phyloP scores from a whole-genome alignment of 2,113 vertebrate genomes.

The Sphaerodactylus townsendi region DNA sequence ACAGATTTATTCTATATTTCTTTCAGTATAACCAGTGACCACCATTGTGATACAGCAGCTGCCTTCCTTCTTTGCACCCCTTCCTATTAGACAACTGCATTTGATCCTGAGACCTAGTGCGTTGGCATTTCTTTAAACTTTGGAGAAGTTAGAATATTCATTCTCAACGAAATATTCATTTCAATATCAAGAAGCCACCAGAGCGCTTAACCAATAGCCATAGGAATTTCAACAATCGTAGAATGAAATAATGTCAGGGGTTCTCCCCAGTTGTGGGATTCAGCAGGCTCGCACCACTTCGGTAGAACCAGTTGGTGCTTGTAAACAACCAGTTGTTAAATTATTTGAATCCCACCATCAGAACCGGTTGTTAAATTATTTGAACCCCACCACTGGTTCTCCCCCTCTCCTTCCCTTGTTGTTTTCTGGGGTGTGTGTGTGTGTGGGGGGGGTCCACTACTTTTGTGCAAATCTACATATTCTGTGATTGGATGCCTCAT shows the following conservation, averaged over 20 bases:
- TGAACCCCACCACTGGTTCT: too few species aligned
- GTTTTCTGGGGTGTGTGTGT: background rate
- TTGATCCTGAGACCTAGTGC: background rate
- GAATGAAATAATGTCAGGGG: background rate
- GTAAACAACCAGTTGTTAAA: too few species aligned
- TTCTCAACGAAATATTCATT: background rate
- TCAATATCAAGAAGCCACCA: background rate
- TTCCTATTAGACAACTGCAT: background rate
- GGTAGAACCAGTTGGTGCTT: too few species aligned
- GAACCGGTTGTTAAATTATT: too few species aligned
- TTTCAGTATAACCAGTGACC: background rate
- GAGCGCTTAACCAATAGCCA: background rate
- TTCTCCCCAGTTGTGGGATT: too few species aligned
- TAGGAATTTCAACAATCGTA: background rate
- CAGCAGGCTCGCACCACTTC: too few species aligned
- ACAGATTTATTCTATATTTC: background rate
- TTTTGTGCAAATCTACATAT: background rate
- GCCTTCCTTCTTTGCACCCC: background rate
- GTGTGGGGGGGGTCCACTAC: background rate
- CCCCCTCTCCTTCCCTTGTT: too few species aligned
- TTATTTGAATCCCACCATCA: too few species aligned
- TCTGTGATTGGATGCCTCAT: background rate
- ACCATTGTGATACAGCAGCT: background rate
- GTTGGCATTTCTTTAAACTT: background rate
- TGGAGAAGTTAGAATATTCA: background rate